Base-by-base conservation (phyloP, 2,113 vertebrate genomes). In the Lamprologus sp. region DNA sequence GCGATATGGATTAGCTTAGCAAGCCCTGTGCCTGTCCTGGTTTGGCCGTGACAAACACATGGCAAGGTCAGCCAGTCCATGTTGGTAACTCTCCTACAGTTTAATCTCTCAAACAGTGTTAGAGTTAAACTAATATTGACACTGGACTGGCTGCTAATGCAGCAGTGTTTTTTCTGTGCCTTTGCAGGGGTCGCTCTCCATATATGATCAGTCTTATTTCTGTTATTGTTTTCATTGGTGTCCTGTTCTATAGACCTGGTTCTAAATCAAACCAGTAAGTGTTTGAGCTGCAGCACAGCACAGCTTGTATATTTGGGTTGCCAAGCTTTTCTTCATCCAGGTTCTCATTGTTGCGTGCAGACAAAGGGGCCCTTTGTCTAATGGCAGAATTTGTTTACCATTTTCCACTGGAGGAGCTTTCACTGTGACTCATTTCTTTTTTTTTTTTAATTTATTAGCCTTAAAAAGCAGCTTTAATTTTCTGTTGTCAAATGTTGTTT, bases 111-210 rank as follows among this genome's bases (percentile, higher is more conserved):
- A 82, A 88, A 90, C 81, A 49, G 28, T 84, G 90, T 93, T 82
- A 83, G 82, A 84, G 87, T 88, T 92, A 23, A 92, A 87, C 91
- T 89, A 96, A 96, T 95, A 94, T 96, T 96, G 87, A 94, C 92
- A 13, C 63, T 89, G 19, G 90, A 84, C 83, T 26, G 79, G 37
- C 70, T 73, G 88, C 87, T 83, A 86, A 91, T 77, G 40, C 82
- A 13, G 54, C 31, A 9, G 79, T 87, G 86, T 91, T 93, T 92
- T 85, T 79, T 87, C 56, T 84, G 77, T 42, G 54, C 85, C 90
- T 86, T 26, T 47, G 23, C 58, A n/a, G 21, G 55, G 12, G 79
- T 88, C 37, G 33, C 58, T 82, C 80, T 84, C 79, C 84, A 40
- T 83, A 63, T 80, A 83, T n/a, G 82, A 93, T 88, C 12, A 68